Base-by-base conservation (phyloP, 2,888 invertebrate genomes). In the Xylocampa areola region DNA sequence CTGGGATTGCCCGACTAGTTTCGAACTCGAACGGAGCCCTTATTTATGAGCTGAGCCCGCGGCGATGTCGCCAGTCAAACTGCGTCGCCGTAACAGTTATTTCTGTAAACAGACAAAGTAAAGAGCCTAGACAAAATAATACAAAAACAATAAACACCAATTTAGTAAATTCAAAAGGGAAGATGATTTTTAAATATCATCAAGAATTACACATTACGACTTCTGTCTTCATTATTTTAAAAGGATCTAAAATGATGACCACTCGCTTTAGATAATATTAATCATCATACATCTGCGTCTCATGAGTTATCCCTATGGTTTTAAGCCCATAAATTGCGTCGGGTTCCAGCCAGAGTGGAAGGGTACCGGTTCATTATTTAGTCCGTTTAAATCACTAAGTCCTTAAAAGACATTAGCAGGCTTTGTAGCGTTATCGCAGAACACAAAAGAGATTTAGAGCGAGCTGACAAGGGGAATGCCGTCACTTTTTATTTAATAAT, bases 311-410 rank as follows among this genome's bases (percentile, higher is more conserved):
- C 84, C 81, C 84, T 70, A 79, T 78, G 68, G 82, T 81, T 85
- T 86, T 85, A 88, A 89, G 86, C 87, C 80, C 83, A 85, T 89
- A 90, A 91, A 91, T 88, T 90, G 87, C 81, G 72, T 78, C 77
- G 76, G 82, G 80, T 76, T 66, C 65, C 73, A 80, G 76, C 81
- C 33, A 10, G 37, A 43, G 52, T 44, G 35, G 85, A 91, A 91
- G 92, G 93, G 93, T 91, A 90, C 79, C 65, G 84, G 85, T 90
- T 92, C 92, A 94, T 94, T 92, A 93, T 91, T 89, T 90, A 94
- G 94, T 93, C 94, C 90, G 92, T 94, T 94, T 94, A 94, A 94
- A 94, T 94, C 91, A 87, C 94, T 92, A 93, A 94, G 94, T 93
- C 93, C 94, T 92, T 93, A 92, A 94, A 94, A 91, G 89, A 93